phyloP scores from a whole-genome alignment of 92 coral and sea anemone genomes.

The Heteractis magnifica region DNA sequence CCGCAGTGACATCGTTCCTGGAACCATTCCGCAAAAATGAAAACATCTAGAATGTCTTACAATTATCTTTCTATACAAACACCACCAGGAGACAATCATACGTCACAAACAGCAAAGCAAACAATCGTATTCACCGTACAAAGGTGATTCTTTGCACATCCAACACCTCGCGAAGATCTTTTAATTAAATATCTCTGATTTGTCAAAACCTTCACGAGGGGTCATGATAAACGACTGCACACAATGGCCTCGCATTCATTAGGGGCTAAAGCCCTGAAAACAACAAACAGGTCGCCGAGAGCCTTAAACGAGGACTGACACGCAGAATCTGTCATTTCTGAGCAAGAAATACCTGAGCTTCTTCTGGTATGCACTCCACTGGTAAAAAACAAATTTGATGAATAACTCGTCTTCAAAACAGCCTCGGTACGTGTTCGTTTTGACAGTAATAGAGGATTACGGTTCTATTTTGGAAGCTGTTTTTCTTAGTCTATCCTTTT shows the following conservation, averaged over 20 bases:
- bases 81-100: conserved; percentile 69
- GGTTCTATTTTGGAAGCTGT: neutral
- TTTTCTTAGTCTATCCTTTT: neutral
- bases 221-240: conserved; percentile 28
- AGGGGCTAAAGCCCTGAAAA: conserved; percentile 6
- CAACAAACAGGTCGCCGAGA: conserved; percentile 21
- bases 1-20: conserved; percentile 48
- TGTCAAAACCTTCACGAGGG: conserved; percentile 68
- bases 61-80: conserved; percentile 74
- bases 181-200: conserved; percentile 74
- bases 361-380: conserved; percentile 5
- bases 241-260: conserved; percentile 30
- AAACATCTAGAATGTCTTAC: conserved; percentile 49
- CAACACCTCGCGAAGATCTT: conserved; percentile 67
- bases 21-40: conserved; percentile 40
- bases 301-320: conserved; percentile 1
- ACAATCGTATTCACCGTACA: conserved; percentile 72
- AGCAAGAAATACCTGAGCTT: neutral
- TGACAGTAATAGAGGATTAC: neutral
- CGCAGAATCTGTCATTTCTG: neutral
- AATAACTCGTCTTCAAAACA: neutral
- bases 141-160: conserved; percentile 75
- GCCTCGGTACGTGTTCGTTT: neutral
- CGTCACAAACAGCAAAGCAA: conserved; percentile 64
- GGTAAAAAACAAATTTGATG: neutral